Base-by-base conservation (phyloP, 92 coral and sea anemone species). In the Zoanthus sociatus region DNA sequence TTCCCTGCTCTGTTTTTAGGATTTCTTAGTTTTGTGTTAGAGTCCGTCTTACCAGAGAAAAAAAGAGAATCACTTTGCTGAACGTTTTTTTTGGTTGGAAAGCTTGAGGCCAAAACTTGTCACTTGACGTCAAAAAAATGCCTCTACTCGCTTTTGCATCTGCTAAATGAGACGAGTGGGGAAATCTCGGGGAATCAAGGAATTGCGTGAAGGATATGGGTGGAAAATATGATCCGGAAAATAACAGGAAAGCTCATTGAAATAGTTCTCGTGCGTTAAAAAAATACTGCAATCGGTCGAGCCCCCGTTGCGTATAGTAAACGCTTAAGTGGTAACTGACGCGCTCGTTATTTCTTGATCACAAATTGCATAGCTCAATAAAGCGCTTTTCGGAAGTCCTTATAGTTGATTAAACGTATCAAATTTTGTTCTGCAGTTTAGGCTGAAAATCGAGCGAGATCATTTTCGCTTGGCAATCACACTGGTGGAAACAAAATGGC, bases 201-300 rank as follows among this genome's bases (percentile, higher is more conserved):
- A 90, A 76, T 76, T 87, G 88, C 93, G 93, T 90, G 88, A 86
- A 88, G 93, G 93, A 90, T 76, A 87, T 26, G 70, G 93, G 73
- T n/a, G 78, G 82, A 74, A 68, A 90, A 37, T 83, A 47, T 14
- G 56, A 8, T 32, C 84, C 86, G 91, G 91, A 90, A 90, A 90
- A 90, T 44, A 90, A 90, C 91, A 87, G 93, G 93, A 90, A 90
- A 87, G 81, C 84, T 78, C 83, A 58, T 18, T 32, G 12, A 44
- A 79, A 81, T 46, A 78, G 85, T 50, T 81, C 61, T 81, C 85
- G 85, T 81, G 75, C 85, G 75, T 5, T 33, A 13, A 55, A 26
- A 58, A 37, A 37, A 67, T n/a, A 68, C 18, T 20, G 61, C 11
- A 44, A 79, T 10, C 51, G 42, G 83, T 37, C 69, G 75, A 46